Base-by-base conservation (phyloP, 2,888 invertebrate species). In the Xestia rhomboidea region DNA sequence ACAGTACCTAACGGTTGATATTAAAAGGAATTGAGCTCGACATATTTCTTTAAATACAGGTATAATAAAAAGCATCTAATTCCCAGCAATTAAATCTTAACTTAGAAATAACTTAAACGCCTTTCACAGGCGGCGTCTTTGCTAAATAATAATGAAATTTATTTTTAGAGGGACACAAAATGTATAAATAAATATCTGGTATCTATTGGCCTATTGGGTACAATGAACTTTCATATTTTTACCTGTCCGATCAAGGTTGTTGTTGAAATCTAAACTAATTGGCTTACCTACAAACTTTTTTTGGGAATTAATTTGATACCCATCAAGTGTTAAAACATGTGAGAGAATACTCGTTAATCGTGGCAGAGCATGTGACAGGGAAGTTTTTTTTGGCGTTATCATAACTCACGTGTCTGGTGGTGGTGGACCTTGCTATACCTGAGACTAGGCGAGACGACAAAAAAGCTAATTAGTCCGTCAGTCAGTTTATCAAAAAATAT, bases 211-310 rank as follows among this genome's bases (percentile, higher is more conserved):
- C 7, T 63, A 63, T 72, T 38, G 2, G 41, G 7, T 44, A 60
- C 27, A 18, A 49, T 34, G 24, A 38, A 41, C 38, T 74, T 51
- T 75, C 27, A 21, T 13, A 5, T 13, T 34, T 51, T 27, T 54
- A 18, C 18, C 24, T 44, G 51, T 64, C 10, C 21, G 44, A 54
- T 21, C 13, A 73, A 41, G 30, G n/a, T 18, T 15, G 34, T 21
- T 13, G 18, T 77, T 66, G 24, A 77, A 66, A 76, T 77, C 0
- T 27, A 76, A 3, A 34, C 44, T 51, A 76, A 64, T 76, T 44
- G 24, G 63, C 64, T 27, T 44, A 63, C 27, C 11, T 30, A 54
- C n/a, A 41, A 8, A 24, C 5, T 64, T 64, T 63, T 63, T 34
- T 64, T 41, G 3, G 38, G 15, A n/a, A n/a, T 64, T 38, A 64